Conservation (phyloP, 37 sponge, comb jelly and placozoan species). For the Bolinopsis microptera region DNA sequence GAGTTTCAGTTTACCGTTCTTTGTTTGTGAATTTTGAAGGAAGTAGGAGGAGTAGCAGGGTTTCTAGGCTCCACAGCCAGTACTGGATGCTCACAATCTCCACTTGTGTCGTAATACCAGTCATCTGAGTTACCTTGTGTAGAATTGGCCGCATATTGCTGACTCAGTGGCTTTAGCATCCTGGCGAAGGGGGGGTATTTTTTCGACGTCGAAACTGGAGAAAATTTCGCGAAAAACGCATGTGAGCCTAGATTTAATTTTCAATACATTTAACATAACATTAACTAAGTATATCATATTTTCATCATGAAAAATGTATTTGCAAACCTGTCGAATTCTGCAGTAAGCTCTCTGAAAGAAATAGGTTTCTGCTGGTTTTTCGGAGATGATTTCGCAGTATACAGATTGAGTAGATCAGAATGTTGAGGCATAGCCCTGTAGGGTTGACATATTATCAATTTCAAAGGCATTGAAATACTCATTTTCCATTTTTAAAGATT, state of each 20-base stretch:
- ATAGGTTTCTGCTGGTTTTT: slow-evolving; percentile 12
- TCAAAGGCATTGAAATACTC: no score
- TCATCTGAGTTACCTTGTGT: neutral
- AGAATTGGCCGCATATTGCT: neutral
- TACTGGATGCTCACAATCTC: neutral
- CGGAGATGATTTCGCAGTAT: neutral
- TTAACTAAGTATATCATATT: no score
- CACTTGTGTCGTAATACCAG: neutral
- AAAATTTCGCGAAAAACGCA: no score
- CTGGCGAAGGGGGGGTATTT: neutral
- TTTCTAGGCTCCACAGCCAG: slow-evolving; percentile 62
- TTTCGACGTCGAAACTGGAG: no score
- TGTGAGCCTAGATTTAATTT: no score
- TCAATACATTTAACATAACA: no score
- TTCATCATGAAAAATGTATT: no score
- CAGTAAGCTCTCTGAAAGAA: slow-evolving; percentile 51
- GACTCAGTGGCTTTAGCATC: slow-evolving; percentile 51
- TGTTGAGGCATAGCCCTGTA: neutral
- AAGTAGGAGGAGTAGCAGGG: slow-evolving; percentile 45
- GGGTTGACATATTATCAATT: no score
- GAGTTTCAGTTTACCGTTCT: slow-evolving; percentile 52
- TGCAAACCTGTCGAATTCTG: slow-evolving; percentile 49
- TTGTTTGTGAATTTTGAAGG: slow-evolving; percentile 55
- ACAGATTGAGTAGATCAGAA: neutral
- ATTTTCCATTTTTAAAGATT: no score